Evolutionary conservation across 1,140 invertebrate species (phyloP).

Genomic region (Theocolax elegans): DNA sequence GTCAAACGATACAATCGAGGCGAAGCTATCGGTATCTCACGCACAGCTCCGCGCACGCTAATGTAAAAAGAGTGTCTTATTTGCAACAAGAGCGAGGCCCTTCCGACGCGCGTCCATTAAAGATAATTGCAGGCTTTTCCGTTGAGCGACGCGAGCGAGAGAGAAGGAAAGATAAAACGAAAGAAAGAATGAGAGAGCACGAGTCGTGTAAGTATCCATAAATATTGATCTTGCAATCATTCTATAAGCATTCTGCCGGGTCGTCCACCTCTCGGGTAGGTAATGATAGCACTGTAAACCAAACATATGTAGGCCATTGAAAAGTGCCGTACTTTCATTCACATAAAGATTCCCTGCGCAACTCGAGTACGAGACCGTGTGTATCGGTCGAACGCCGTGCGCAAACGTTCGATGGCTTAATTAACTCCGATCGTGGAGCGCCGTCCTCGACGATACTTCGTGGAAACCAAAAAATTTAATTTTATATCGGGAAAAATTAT

Average conservation of each 20-base stretch:
- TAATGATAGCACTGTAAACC: background rate
- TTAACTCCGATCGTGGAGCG: background rate
- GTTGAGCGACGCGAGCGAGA: background rate
- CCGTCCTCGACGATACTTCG: background rate
- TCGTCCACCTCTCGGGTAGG: background rate
- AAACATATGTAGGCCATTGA: constrained; percentile 24
- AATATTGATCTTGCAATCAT: constrained; percentile 32
- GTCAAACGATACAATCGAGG: no score
- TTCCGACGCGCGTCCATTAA: constrained; percentile 2
- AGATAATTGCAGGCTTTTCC: constrained; percentile 6
- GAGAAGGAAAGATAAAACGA: no score
- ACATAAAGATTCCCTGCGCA: constrained; percentile 2
- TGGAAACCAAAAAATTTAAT: constrained; percentile 13
- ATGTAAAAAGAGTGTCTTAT: no score
- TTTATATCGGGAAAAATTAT: constrained; percentile 14
- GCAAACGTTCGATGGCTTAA: constrained; percentile 20
- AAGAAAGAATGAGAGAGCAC: no score
- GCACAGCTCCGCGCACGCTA: no score
- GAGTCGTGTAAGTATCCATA: constrained; percentile 8
- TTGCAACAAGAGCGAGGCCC: background rate
- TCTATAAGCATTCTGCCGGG: constrained; percentile 4
- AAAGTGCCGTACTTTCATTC: constrained; percentile 9
- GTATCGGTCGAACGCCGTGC: no score
- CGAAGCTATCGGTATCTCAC: no score
- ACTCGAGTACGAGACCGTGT: background rate